These are phyloP conservation scores for Orbicella faveolata DNA, from an alignment of 64 coral and sea anemone species.

Conservation along the genomic window DNA sequence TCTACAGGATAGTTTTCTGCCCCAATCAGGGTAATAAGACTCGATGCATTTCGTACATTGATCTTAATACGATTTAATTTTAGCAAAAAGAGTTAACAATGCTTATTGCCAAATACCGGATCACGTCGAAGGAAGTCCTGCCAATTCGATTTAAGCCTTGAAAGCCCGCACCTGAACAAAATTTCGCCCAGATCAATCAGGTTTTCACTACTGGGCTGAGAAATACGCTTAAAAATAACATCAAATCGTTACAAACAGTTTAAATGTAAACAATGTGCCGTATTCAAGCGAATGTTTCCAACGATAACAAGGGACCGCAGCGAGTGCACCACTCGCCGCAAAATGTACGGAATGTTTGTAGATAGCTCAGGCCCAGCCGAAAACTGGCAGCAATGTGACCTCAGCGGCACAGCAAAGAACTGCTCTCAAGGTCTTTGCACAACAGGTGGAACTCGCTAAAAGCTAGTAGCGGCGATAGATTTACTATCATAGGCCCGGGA, in stretches of 20 bases:
- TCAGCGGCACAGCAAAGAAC: neutral
- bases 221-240: conserved; percentile 12
- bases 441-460: neutral
- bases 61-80: neutral
- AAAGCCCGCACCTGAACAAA: neutral
- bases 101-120: neutral
- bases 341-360: conserved; percentile 16
- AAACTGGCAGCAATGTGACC: neutral
- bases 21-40: neutral
- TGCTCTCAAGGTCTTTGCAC: neutral
- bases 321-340: neutral
- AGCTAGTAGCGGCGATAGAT: neutral
- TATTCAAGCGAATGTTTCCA: neutral
- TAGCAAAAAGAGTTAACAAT: neutral
- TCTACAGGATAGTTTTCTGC: neutral
- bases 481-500: neutral
- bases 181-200: neutral
- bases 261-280: conserved; percentile 23
- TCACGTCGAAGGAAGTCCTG: neutral
- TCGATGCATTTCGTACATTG: neutral
- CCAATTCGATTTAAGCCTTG: neutral
- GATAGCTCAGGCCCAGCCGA: neutral
- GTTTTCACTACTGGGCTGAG: neutral
- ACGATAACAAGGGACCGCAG: neutral
- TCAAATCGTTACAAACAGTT: neutral